phyloP scores from a whole-genome alignment of 1,140 invertebrate genomes.

The Polypedilum vanderplanki region DNA sequence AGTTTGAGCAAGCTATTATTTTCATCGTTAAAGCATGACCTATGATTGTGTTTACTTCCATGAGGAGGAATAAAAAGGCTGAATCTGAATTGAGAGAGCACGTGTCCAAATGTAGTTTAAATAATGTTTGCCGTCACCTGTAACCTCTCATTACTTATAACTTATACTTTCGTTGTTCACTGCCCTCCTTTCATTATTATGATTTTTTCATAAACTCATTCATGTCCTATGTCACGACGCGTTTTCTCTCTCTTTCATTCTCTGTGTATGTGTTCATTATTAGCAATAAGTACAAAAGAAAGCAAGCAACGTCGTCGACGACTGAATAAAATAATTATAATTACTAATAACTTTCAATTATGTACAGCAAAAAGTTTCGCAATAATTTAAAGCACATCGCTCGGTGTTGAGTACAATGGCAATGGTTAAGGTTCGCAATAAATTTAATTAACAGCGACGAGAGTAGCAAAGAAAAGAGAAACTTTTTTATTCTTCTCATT shows the following conservation, averaged over 20 bases:
- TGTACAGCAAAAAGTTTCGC: constrained; percentile 5
- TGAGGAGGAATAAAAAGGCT: neutral
- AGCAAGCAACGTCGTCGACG: neutral
- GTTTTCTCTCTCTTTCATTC: too few species aligned
- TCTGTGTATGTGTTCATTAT: neutral
- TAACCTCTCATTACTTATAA: constrained; percentile 22
- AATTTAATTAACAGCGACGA: constrained; percentile 26
- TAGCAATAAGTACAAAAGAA: neutral
- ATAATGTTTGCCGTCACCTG: constrained; percentile 23
- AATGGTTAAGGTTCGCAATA: neutral
- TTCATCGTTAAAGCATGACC: neutral
- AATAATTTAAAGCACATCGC: constrained; percentile 26
- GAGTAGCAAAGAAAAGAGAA: neutral
- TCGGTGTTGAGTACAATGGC: neutral
- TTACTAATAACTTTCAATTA: constrained; percentile 28
- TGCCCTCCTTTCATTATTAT: neutral
- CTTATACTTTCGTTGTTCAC: neutral
- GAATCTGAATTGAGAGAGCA: neutral
- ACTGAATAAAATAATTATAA: constrained; percentile 22
- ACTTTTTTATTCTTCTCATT: constrained; percentile 20
- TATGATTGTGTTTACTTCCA: neutral
- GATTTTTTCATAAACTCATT: neutral
- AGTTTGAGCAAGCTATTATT: constrained; percentile 11
- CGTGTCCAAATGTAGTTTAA: neutral
- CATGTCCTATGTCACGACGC: neutral